phyloP scores from a whole-genome alignment of 1,140 invertebrate species.

The Varroa destructor region DNA sequence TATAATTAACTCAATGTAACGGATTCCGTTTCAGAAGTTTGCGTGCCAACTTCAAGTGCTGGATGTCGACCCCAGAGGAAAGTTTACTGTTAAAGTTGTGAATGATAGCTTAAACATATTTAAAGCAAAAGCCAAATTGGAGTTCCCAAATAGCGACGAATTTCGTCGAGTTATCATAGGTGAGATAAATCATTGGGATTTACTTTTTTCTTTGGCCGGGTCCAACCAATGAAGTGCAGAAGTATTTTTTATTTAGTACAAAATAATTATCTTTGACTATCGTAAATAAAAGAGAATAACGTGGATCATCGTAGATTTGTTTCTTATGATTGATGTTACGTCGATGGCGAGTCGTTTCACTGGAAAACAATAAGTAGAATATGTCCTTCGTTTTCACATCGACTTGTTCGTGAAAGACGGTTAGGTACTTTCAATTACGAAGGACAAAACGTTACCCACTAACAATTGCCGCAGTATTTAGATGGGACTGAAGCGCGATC shows the following conservation, averaged over 20 bases:
- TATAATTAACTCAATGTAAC: too few relatives aligned
- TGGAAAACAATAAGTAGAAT: too few relatives aligned
- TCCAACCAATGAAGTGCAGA: too few relatives aligned
- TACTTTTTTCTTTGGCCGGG: too few relatives aligned
- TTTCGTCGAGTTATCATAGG: conserved; percentile 1
- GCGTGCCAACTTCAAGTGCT: background rate
- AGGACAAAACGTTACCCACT: too few relatives aligned
- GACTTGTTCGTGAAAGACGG: too few relatives aligned
- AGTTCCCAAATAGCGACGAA: background rate
- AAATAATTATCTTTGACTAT: background rate
- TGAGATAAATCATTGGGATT: background rate
- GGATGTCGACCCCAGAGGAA: background rate
- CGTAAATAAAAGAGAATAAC: background rate
- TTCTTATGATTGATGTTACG: too few relatives aligned
- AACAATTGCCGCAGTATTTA: too few relatives aligned
- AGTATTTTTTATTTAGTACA: background rate
- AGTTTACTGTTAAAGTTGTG: background rate
- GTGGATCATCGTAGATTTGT: background rate
- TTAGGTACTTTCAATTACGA: too few relatives aligned
- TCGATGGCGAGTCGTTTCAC: too few relatives aligned
- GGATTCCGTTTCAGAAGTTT: background rate
- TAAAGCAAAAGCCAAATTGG: background rate
- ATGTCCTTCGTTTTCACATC: too few relatives aligned
- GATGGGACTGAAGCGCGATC: too few relatives aligned
- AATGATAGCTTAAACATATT: background rate